A percentile compares a stretch with the other conserved stretches of the same genome.
phyloP scores from a whole-genome alignment of 2,797 vertebrate genomes.

The Pipistrellus kuhlii region DNA sequence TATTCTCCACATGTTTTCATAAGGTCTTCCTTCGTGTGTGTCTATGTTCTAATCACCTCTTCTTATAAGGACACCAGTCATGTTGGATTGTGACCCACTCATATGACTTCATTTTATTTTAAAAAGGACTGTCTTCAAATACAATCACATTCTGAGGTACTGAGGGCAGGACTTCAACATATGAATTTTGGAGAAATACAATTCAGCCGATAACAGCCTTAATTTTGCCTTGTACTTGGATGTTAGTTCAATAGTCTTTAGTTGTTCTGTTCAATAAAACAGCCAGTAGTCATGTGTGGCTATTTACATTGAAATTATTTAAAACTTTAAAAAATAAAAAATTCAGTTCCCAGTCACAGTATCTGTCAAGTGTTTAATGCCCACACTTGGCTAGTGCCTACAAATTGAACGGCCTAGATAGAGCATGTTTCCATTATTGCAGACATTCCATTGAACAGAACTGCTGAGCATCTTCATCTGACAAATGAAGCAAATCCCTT shows the following conservation, averaged over 20 bases:
- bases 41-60: neutral
- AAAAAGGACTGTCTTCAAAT: neutral
- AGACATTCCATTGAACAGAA: neutral
- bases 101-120: neutral
- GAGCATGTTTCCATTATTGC: no score
- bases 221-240: neutral
- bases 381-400: neutral
- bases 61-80: neutral
- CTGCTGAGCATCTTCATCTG: neutral
- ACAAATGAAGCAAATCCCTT: neutral
- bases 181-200: neutral
- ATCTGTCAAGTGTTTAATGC: neutral
- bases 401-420: neutral
- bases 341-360: neutral
- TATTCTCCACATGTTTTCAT: neutral
- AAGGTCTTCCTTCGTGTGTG: fast-evolving
- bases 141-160: neutral
- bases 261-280: neutral
- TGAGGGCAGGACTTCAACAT: neutral
- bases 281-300: neutral
- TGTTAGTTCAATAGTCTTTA: neutral
- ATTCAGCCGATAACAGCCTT: neutral
- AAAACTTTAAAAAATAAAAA: neutral
- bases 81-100: neutral
- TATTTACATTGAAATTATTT: neutral